Percentiles rank a stretch among this genome's conserved stretches.
These are phyloP conservation scores for Pavo muticus DNA, from an alignment of 2,113 vertebrate genomes.

Conservation along the genomic window DNA sequence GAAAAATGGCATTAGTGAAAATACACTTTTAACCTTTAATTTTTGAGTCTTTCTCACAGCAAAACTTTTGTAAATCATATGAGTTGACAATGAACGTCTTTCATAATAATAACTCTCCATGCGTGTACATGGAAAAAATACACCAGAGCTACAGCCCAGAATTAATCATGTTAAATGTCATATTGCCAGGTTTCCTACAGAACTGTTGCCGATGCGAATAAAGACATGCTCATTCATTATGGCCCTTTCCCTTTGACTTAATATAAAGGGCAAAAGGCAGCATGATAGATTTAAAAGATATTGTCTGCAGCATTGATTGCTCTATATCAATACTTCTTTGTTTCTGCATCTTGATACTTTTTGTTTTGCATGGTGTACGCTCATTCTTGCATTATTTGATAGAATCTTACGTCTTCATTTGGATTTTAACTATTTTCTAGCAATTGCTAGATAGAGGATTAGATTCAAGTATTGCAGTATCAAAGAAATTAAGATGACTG, in stretches of 20 bases:
- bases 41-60: conserved; percentile 11
- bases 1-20: neutral
- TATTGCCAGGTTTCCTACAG: conserved; percentile 61
- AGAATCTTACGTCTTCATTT: neutral
- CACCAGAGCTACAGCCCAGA: conserved; percentile 10
- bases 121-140: conserved; percentile 14
- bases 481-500: neutral
- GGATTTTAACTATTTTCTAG: neutral
- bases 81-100: neutral
- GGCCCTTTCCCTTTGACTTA: conserved; percentile 65
- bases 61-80: neutral
- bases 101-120: neutral
- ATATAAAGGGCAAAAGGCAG: conserved; percentile 78
- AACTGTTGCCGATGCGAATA: conserved; percentile 45
- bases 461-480: fast-evolving
- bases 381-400: conserved; percentile 33
- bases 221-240: conserved; percentile 73
- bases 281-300: conserved; percentile 79
- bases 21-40: neutral
- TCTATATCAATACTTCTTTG: conserved; percentile 52
- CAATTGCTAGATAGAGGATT: neutral
- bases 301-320: conserved; percentile 70
- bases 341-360: neutral
- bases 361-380: neutral
- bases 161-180: conserved; percentile 73